Evolutionary conservation across 2,888 invertebrate species (phyloP), one percentile per base, ranked within the genome.

Genomic region (Nematopogon swammerdamellus): DNA sequence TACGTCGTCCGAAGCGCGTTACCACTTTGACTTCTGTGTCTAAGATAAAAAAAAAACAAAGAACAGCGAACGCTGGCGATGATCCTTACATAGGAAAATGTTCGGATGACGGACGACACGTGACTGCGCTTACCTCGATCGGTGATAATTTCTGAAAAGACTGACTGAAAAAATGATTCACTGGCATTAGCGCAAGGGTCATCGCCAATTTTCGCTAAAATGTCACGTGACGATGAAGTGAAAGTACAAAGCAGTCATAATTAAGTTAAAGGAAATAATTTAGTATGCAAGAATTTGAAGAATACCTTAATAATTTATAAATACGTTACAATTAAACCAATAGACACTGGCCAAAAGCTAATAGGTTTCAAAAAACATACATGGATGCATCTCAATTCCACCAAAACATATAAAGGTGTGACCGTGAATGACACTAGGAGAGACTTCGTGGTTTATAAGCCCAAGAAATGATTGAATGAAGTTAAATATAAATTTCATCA

Each of bases 221-320:
- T 19, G 42, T n/a, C n/a, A 36, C 36, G 14, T 36, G 36, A 36
- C 8, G 11, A 57, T 61, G 62, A 58, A 58, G 60, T 63, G 63
- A 61, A 62, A 63, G 72, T 72, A 76, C 76, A 74, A 74, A 70
- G 72, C 74, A 73, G 73, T 72, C 68, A 64, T 63, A 61, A 4
- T 25, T 4, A 25, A 6, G 8, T 4, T 6, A 6, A 25, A 6
- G 25, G 4, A 36, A 3, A 36, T 36, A 36, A 4, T 8, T 36
- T 8, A 3, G 11, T 36, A 36, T 14, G 14, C 36, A 25, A 8
- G 5, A 36, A 36, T 36, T 36, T 36, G 14, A 3, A 36, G 4
- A 25, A 25, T 25, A n/a, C n/a, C n/a, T n/a, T n/a, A n/a, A n/a
- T n/a, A n/a, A n/a, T n/a, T n/a, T n/a, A n/a, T n/a, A n/a, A n/a